A percentile compares a stretch with the other conserved stretches of the same genome.
Evolutionary conservation across 2,888 invertebrate species (phyloP).

Genomic region (Mycogona germanica): DNA sequence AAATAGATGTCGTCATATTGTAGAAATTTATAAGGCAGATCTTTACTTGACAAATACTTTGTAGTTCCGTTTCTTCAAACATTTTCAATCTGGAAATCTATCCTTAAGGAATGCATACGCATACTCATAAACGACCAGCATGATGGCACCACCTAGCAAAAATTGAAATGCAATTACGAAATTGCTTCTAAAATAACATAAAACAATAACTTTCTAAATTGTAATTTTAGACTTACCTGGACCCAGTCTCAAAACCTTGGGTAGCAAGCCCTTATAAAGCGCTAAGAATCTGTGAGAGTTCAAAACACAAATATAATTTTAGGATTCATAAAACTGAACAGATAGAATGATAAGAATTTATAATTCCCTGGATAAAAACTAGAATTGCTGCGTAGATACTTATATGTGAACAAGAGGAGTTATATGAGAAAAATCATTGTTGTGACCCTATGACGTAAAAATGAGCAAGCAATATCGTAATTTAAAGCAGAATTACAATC

Average conservation of each 20-base stretch:
- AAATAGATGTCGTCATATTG: too few species aligned
- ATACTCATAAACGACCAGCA: slow-evolving; percentile 85
- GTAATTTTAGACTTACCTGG: slow-evolving; percentile 41
- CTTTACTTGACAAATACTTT: too few species aligned
- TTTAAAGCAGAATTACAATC: too few species aligned
- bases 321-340: too few species aligned
- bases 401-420: too few species aligned
- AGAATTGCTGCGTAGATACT: too few species aligned
- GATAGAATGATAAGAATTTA: background rate
- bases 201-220: background rate
- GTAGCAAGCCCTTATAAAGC: slow-evolving; percentile 80
- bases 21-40: too few species aligned
- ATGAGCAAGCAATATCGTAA: too few species aligned
- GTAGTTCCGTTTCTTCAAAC: too few species aligned
- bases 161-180: background rate
- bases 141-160: slow-evolving; percentile 69
- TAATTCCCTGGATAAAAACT: background rate
- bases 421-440: too few species aligned
- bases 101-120: slow-evolving; percentile 57
- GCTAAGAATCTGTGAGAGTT: slow-evolving; percentile 68
- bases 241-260: slow-evolving; percentile 80
- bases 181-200: background rate
- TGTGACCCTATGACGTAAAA: too few species aligned
- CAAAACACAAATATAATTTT: slow-evolving; percentile 28
- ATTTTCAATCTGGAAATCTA: slow-evolving; percentile 32